Percentiles rank a stretch among this genome's conserved stretches.
Evolutionary conservation across 2,797 vertebrate genomes (phyloP).

Genomic region (Lepus townsendii): DNA sequence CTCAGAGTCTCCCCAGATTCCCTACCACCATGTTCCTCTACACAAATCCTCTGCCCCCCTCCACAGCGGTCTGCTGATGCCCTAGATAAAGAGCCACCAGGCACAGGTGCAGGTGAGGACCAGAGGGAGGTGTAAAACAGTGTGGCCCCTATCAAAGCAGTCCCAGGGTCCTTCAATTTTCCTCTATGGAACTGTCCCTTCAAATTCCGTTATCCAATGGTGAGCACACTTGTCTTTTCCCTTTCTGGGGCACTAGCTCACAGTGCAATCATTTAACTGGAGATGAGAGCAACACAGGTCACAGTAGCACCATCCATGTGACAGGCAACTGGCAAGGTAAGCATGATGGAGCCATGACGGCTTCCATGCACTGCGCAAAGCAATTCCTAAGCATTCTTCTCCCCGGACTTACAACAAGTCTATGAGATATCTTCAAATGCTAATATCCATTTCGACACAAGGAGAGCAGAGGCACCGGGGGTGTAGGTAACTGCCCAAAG

Average conservation of each 20-base stretch:
- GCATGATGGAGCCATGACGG: background rate
- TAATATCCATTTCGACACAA: background rate
- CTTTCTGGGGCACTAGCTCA: background rate
- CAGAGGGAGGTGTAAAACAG: conserved; percentile 8
- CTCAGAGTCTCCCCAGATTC: conserved; percentile 34
- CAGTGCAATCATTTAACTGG: background rate
- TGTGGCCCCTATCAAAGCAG: background rate
- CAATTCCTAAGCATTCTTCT: background rate
- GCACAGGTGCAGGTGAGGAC: conserved; percentile 10
- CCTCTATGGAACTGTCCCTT: conserved; percentile 29
- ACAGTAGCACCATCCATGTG: background rate
- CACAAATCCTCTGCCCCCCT: conserved; percentile 40
- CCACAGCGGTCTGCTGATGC: background rate
- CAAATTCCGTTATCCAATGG: background rate
- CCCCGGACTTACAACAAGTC: background rate
- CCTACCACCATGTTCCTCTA: background rate
- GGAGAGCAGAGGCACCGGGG: background rate
- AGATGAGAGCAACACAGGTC: background rate
- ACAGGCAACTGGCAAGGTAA: background rate
- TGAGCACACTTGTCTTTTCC: background rate
- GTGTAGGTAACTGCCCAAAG: background rate
- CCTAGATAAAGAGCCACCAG: background rate
- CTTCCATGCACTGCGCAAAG: background rate
- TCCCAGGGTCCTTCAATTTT: conserved; percentile 20
- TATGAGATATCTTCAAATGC: background rate